Conservation (phyloP, 1,140 invertebrate genomes). For the Trypoxylus dichotomus region DNA sequence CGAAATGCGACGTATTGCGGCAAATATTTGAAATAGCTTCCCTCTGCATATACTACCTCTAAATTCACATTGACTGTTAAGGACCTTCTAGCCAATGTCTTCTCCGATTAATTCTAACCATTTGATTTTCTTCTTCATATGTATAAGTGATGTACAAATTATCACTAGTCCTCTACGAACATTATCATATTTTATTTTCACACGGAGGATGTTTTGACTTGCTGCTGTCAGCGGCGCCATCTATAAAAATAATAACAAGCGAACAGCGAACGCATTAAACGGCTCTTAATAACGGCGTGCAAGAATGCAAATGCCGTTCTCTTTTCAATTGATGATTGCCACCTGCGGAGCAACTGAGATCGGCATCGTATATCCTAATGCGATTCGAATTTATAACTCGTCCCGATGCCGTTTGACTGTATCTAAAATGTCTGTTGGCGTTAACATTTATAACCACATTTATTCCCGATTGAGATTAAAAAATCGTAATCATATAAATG, state of each 20-base stretch:
- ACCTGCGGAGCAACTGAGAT: conserved; percentile 8
- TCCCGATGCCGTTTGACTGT: not conserved
- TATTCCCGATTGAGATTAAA: not conserved
- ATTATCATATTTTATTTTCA: conserved; percentile 15
- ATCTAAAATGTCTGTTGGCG: not conserved
- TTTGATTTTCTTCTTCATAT: too few species aligned
- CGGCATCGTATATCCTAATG: not conserved
- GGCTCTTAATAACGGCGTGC: not conserved
- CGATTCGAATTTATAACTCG: conserved; percentile 3
- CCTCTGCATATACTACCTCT: too few species aligned
- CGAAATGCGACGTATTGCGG: too few species aligned
- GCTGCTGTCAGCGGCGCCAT: conserved; percentile 4
- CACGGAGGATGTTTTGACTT: conserved; percentile 5
- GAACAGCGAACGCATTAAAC: conserved; percentile 5
- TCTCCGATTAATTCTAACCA: too few species aligned
- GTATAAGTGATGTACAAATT: too few species aligned
- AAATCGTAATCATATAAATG: not conserved
- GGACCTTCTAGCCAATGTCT: too few species aligned
- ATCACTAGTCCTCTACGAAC: not conserved
- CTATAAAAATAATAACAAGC: conserved; percentile 26
- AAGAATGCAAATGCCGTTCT: conserved; percentile 20
- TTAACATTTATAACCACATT: conserved; percentile 9
- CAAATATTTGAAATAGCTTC: too few species aligned
- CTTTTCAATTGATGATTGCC: conserved; percentile 16
- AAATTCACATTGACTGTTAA: too few species aligned